Evolutionary conservation across 2,113 vertebrate species (phyloP).

Genomic region (Dicentrarchus labrax): DNA sequence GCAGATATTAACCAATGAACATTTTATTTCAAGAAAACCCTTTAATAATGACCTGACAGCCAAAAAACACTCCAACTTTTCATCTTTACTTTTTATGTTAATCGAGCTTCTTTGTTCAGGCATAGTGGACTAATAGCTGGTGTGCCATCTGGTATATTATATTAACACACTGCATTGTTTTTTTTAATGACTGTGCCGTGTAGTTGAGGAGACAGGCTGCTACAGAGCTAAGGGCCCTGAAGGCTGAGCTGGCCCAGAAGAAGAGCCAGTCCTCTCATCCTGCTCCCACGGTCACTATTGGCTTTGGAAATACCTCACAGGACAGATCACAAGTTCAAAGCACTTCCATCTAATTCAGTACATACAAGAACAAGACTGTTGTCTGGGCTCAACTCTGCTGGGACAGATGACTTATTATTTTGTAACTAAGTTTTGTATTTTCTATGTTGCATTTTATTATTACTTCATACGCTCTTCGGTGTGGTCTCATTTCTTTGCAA

Average conservation of each 20-base stretch:
- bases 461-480: background rate
- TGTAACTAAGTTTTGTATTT: background rate
- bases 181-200: slow-evolving; percentile 13
- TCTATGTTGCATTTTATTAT: background rate
- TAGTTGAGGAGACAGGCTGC: slow-evolving; percentile 92
- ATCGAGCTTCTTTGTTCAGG: background rate
- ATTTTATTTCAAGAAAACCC: background rate
- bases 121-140: background rate
- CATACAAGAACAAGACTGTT: background rate
- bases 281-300: slow-evolving; percentile 2
- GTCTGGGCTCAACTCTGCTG: background rate
- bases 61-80: background rate
- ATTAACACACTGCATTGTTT: background rate
- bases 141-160: background rate
- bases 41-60: background rate
- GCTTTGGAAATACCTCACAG: slow-evolving; percentile 37
- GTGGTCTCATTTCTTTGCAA: background rate
- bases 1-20: background rate
- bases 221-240: slow-evolving; percentile 87
- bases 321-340: slow-evolving; percentile 31
- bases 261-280: slow-evolving; percentile 83
- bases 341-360: slow-evolving; percentile 14
- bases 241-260: slow-evolving; percentile 90
- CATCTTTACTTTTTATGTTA: background rate
- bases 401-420: background rate